These are phyloP conservation scores for Litoditis marina DNA, from an alignment of 2,888 invertebrate species.

Conservation along the genomic window DNA sequence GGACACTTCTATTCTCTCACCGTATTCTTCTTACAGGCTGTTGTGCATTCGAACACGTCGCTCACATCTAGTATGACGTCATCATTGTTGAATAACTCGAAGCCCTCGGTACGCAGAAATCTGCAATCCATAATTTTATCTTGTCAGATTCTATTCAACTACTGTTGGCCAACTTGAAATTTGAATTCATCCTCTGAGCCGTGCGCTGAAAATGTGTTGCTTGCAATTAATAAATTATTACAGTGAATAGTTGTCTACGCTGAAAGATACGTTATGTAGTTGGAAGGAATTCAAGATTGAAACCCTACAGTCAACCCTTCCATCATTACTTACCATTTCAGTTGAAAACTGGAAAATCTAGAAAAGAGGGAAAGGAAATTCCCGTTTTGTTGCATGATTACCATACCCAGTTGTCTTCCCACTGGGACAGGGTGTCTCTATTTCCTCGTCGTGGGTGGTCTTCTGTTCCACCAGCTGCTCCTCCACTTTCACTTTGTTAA, in stretches of 20 bases:
- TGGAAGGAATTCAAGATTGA: no score
- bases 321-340: no score
- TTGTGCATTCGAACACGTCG: constrained; percentile 46
- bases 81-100: constrained; percentile 55
- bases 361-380: no score
- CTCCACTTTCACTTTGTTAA: constrained; percentile 11
- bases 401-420: constrained; percentile 14
- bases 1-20: constrained; percentile 29
- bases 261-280: no score
- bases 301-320: no score
- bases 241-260: background rate
- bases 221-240: no score
- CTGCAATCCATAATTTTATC: constrained; percentile 7
- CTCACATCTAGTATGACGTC: constrained; percentile 34
- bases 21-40: constrained; percentile 44
- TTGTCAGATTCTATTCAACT: no score
- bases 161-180: no score
- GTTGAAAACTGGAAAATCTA: no score
- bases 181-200: no score
- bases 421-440: constrained; percentile 7
- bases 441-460: background rate
- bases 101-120: constrained; percentile 55
- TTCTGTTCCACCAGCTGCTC: constrained; percentile 11
- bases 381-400: background rate
- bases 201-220: no score